Base-by-base conservation (phyloP, 2,113 vertebrate genomes). In the Vidua macroura region DNA sequence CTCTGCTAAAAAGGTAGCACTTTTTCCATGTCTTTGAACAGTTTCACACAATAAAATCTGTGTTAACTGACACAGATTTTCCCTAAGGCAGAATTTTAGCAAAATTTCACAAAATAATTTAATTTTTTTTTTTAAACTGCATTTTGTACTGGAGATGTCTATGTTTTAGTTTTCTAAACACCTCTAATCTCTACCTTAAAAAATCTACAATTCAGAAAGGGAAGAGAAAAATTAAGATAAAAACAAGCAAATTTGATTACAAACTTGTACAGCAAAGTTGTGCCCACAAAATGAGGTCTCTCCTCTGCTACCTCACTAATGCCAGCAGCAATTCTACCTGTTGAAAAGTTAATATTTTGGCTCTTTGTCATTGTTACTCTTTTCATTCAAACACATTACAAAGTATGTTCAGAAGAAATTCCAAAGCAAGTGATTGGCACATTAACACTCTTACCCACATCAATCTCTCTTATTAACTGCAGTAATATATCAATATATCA, bases 221-320 rank as follows among this genome's bases (percentile, higher is more conserved):
- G 33, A 84, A 59, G 21, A 66, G 31, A 49, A 83, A 69, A 95
- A 72, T 3, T 7, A 80, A 30, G 25, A 55, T 11, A 77, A 77
- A 59, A 60, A 3, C 12, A 52, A 58, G 55, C 2, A 35, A 53
- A 55, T 59, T 25, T 74, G 35, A 28, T 52, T 48, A 55, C 25
- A 77, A 83, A 55, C 8, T 59, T 49, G 27, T 43, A 75, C 23
- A 76, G 35, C 17, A 10, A 63, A 51, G 11, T 1, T 66, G 30
- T 46, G 8, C 18, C 49, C 69, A 74, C 41, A 73, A 83, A 84
- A 86, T 66, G 9, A 62, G 10, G 8, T 52, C n/a, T 74, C 64
- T 74, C 41, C 6, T 35, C n/a, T 0, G 0, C 43, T 44, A 88
- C 16, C 9, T 21, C 46, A 44, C 5, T 58, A 83, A 28, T 0